Percentiles rank a stretch among this genome's conserved stretches.
Conservation (phyloP, 1,140 invertebrate genomes). For the Pseudomyrmex gracilis region DNA sequence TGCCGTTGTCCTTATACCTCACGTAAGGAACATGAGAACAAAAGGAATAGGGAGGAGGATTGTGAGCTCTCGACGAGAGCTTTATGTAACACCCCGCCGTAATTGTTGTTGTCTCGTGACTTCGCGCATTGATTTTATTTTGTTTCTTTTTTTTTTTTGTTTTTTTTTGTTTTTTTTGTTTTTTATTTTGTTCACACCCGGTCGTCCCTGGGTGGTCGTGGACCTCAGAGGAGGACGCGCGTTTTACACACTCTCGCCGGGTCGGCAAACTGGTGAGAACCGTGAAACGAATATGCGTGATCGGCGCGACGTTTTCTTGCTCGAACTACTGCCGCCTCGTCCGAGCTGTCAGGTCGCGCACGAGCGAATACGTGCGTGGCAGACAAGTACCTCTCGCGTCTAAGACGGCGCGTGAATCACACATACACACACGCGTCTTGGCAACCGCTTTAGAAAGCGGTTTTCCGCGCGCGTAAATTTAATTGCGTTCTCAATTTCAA, state of each 20-base stretch:
- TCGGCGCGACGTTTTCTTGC: slow-evolving; percentile 50
- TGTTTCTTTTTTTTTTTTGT: slow-evolving; percentile 58
- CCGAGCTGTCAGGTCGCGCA: slow-evolving; percentile 19
- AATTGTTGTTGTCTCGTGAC: slow-evolving; percentile 67
- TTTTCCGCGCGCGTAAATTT: not conserved
- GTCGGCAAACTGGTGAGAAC: slow-evolving; percentile 60
- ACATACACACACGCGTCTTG: too few species aligned
- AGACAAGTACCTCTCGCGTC: not conserved
- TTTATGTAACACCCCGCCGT: slow-evolving; percentile 66
- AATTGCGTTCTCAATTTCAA: not conserved
- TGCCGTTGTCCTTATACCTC: slow-evolving; percentile 7
- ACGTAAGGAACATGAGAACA: not conserved
- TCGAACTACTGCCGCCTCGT: slow-evolving; percentile 14
- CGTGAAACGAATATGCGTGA: slow-evolving; percentile 63
- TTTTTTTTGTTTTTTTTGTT: slow-evolving; percentile 53
- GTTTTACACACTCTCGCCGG: slow-evolving; percentile 47
- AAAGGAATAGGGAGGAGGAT: not conserved
- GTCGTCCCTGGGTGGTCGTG: slow-evolving; percentile 56
- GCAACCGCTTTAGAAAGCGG: not conserved
- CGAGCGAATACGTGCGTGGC: not conserved
- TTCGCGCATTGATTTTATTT: slow-evolving; percentile 63
- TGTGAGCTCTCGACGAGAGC: too few species aligned
- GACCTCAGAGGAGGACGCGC: slow-evolving; percentile 5
- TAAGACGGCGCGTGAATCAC: too few species aligned
- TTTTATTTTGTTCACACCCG: slow-evolving; percentile 54